Base-by-base conservation (phyloP, 2,888 invertebrate species). In the Drosophila macrospina region DNA sequence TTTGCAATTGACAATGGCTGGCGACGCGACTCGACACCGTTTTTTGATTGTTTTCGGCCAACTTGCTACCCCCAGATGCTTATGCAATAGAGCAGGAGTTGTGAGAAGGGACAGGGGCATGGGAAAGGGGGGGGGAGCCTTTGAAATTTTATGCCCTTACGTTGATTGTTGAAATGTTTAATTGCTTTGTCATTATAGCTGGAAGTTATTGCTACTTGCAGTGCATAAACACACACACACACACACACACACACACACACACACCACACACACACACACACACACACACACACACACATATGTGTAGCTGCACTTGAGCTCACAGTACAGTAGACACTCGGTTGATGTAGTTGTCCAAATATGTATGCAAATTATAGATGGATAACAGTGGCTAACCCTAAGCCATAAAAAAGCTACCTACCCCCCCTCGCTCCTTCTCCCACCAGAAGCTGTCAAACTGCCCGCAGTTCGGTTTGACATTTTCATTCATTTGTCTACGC, bases 401-500 rank as follows among this genome's bases (percentile, higher is more conserved):
- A 54, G 48, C 34, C 26, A 48, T 16, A 59, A 45, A 5, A 2
- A n/a, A n/a, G n/a, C n/a, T n/a, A n/a, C n/a, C n/a, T n/a, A n/a
- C n/a, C n/a, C n/a, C n/a, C 11, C 11, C 16, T 10, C 16, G n/a
- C n/a, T n/a, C n/a, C n/a, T n/a, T n/a, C n/a, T n/a, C n/a, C n/a
- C n/a, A n/a, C 11, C 39, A 20, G 16, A 6, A 30, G 7, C 50
- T 51, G 13, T 34, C 59, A 45, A 78, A 65, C 66, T 61, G 68
- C 41, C 56, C 54, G 34, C 72, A 62, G 65, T 83, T 74, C 66
- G 62, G 80, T 67, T 88, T 89, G 88, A 85, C 88, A 85, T 85
- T 87, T 85, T 77, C 88, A 85, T 85, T 87, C 88, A 88, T 88
- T 87, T 85, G 88, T 88, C 82, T 78, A 87, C 77, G 83, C 86